Evolutionary conservation across 2,888 invertebrate species (phyloP).

Genomic region (Adineta ricciae): DNA sequence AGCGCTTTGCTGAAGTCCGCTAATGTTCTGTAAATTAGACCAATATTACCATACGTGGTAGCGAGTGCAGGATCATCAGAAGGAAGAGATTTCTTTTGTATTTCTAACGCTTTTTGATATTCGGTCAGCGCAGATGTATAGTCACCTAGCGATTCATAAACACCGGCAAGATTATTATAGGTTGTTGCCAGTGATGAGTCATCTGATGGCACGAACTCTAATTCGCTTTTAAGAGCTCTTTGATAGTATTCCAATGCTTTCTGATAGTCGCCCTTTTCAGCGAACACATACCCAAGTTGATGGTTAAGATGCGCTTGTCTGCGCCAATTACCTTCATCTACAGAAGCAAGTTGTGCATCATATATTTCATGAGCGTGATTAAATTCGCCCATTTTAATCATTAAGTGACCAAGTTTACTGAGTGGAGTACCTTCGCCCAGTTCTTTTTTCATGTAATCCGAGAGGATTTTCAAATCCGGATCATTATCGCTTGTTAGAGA

Average conservation of each 20-base stretch:
- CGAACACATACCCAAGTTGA: not conserved
- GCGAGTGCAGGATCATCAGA: not conserved
- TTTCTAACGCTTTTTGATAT: not conserved
- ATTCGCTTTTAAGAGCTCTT: not conserved
- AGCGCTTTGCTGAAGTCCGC: not conserved
- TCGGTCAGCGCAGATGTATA: not conserved
- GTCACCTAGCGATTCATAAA: not conserved
- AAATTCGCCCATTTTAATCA: not conserved
- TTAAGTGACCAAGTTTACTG: not conserved
- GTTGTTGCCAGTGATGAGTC: not conserved
- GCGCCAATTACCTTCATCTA: not conserved
- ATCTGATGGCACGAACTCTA: too few species aligned
- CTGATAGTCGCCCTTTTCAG: not conserved
- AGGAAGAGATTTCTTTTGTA: not conserved
- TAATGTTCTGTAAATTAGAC: not conserved
- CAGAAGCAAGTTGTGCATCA: not conserved
- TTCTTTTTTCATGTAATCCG: not conserved
- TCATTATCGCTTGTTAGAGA: too few species aligned
- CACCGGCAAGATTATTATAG: not conserved
- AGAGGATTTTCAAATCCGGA: too few species aligned
- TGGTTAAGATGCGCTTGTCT: not conserved
- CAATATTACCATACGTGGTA: not conserved
- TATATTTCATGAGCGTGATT: not conserved
- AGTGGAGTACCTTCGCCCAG: not conserved
- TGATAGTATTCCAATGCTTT: not conserved